Base-by-base conservation (phyloP, 2,113 vertebrate species). In the Cheilinus undulatus region DNA sequence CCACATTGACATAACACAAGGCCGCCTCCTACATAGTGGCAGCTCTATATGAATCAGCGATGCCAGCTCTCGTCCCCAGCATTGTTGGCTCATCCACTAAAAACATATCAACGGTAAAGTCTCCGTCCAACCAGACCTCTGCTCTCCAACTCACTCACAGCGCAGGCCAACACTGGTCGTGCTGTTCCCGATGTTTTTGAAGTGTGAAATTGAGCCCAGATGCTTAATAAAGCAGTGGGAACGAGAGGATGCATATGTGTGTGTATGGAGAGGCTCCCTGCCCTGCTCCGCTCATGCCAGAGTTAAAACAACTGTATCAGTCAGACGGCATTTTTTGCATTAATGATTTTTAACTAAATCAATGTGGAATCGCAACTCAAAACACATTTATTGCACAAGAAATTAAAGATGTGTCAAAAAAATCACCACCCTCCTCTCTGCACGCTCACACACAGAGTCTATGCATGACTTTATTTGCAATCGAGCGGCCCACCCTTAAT, bases 121-220 rank as follows among this genome's bases (percentile, higher is more conserved):
- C 51, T 78, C 26, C 52, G 50, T 48, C 78, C 63, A 49, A 46
- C 69, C 17, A 42, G 66, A 80, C 48, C 34, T 40, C 54, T 14
- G 66, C 45, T 80, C 30, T 69, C 64, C 76, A 76, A 59, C 10
- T 17, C 51, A 83, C 74, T 80, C 75, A 62, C 65, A 83, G 28
- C 19, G n/a, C 57, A 45, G 69, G 78, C 86, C 78, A 84, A 59
- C 54, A 66, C 71, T 64, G 67, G 66, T 36, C 82, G 69, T 64
- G 73, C 76, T 83, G 67, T 80, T 88, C 49, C 65, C 46, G 43
- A 40, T 80, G 72, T 76, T 89, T 86, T 78, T 86, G 83, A 86
- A 83, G 80, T 83, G 81, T 87, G 70, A 89, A 89, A 92, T 90
- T 80, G 73, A 85, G 75, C 77, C 90, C 89, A 92, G 90, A 90